These are phyloP conservation scores for Bombus polaris DNA, from an alignment of 1,140 invertebrate genomes.

Conservation along the genomic window DNA sequence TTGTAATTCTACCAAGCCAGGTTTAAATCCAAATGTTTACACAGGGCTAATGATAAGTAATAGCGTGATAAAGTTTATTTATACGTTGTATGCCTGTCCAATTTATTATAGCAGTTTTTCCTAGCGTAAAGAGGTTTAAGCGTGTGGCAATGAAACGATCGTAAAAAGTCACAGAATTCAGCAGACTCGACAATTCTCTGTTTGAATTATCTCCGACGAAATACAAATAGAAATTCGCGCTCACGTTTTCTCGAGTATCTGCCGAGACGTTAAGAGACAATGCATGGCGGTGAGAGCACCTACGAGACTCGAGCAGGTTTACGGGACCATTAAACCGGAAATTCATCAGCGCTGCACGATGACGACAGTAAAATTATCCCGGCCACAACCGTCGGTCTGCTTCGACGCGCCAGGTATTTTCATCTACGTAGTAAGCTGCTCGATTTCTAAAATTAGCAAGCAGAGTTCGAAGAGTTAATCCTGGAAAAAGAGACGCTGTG, in stretches of 20 bases:
- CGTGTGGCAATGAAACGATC: background rate
- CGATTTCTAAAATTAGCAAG: slow-evolving; percentile 58
- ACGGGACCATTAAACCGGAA: slow-evolving; percentile 27
- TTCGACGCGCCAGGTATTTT: slow-evolving; percentile 25
- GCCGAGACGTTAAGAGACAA: background rate
- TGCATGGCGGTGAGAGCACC: too few relatives aligned
- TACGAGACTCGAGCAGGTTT: background rate
- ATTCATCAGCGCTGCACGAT: slow-evolving; percentile 35
- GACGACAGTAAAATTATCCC: slow-evolving; percentile 30
- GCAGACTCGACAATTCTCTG: background rate
- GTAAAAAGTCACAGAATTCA: background rate
- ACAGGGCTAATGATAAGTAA: background rate
- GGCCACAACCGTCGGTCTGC: too few relatives aligned
- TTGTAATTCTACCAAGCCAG: background rate
- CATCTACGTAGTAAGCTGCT: slow-evolving; percentile 49
- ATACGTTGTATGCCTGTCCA: background rate
- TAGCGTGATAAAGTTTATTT: background rate
- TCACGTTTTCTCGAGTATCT: background rate
- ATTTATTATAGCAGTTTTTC: background rate
- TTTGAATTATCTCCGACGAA: background rate
- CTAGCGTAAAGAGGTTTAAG: background rate
- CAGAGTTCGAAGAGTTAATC: slow-evolving; percentile 55
- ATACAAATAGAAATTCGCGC: background rate
- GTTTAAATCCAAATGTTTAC: background rate
- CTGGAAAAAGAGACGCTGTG: slow-evolving; percentile 16